A percentile compares a stretch with the other conserved stretches of the same genome.
Conservation (phyloP, 2,113 vertebrate species). For the Corythoichthys haematopterus region DNA sequence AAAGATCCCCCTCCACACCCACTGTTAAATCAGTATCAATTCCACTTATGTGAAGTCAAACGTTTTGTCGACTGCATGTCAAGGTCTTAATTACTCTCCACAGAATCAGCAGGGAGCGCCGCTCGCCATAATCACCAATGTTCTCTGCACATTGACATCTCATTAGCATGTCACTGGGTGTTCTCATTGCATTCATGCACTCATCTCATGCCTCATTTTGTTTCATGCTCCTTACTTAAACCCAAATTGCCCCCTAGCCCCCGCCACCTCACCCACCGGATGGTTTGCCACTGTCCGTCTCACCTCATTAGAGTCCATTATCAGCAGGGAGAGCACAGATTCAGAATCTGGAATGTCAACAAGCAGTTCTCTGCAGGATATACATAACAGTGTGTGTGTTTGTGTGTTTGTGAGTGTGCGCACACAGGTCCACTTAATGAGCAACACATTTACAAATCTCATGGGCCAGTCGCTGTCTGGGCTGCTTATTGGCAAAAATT, state of each 20-base stretch:
- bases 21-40: not conserved
- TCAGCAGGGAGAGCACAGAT: not conserved
- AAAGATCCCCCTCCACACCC: not conserved
- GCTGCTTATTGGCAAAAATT: constrained; percentile 46
- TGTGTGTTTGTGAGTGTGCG: not conserved
- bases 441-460: constrained; percentile 53
- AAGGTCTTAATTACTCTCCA: constrained; percentile 45
- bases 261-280: not conserved
- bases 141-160: constrained; percentile 64
- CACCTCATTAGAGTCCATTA: constrained; percentile 12
- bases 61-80: constrained; percentile 28
- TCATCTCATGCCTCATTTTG: constrained; percentile 27
- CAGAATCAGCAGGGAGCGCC: constrained; percentile 17
- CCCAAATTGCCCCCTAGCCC: not conserved
- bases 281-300: not conserved
- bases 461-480: constrained; percentile 32
- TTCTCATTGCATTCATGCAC: constrained; percentile 54
- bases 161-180: constrained; percentile 60
- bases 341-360: constrained; percentile 2
- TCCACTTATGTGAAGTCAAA: constrained; percentile 1
- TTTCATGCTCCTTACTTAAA: constrained; percentile 12
- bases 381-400: not conserved
- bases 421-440: constrained; percentile 46
- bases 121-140: constrained; percentile 59
- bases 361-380: not conserved